Conservation (phyloP, 2,113 vertebrate species). For the Myiopsitta monachus region DNA sequence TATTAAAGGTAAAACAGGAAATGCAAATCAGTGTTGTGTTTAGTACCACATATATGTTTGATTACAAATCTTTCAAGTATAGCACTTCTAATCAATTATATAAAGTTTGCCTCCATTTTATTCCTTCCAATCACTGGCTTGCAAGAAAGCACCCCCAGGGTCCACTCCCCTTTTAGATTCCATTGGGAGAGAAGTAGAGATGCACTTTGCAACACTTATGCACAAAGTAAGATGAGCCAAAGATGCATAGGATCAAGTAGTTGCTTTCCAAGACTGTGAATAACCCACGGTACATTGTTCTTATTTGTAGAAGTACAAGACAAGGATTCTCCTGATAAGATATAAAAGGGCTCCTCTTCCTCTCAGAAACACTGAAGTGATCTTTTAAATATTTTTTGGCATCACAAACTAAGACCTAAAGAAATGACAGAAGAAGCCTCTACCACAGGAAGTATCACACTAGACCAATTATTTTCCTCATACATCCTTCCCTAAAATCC, state of each 20-base stretch:
- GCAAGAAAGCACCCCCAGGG: background rate
- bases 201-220: background rate
- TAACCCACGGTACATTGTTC: background rate
- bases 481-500: background rate
- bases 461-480: background rate
- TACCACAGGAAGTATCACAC: background rate
- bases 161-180: background rate
- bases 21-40: background rate
- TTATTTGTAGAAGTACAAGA: background rate
- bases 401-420: background rate
- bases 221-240: background rate
- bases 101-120: background rate
- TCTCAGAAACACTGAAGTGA: background rate
- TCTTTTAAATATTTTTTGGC: background rate
- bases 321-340: background rate
- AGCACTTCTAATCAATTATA: constrained; percentile 13
- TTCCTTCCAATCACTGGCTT: background rate
- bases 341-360: background rate
- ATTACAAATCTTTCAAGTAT: constrained; percentile 20
- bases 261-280: background rate
- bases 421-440: background rate
- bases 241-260: background rate
- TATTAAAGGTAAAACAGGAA: constrained; percentile 26
- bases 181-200: background rate
- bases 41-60: background rate